phyloP scores from a whole-genome alignment of 2,113 vertebrate genomes.

The Nothobranchius kuhntae region DNA sequence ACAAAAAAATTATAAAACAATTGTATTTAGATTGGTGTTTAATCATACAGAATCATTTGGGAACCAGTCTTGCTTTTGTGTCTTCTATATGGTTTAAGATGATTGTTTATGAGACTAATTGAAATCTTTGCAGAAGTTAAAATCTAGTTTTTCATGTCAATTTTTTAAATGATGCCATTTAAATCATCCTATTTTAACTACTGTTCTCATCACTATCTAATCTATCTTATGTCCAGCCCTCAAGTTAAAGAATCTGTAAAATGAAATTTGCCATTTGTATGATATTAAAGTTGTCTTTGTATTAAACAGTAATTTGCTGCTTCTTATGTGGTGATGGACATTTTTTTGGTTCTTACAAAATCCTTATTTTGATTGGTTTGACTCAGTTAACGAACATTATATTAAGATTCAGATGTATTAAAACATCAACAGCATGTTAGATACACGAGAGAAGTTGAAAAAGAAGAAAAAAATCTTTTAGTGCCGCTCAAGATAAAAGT shows the following conservation, averaged over 20 bases:
- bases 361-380: too few relatives aligned
- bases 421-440: too few relatives aligned
- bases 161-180: background rate
- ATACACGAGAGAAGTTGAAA: too few relatives aligned
- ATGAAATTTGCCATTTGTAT: background rate
- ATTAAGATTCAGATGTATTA: too few relatives aligned
- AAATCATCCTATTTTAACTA: too few relatives aligned
- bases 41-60: too few relatives aligned
- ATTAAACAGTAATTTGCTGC: background rate
- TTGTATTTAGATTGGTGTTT: too few relatives aligned
- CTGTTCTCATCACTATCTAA: too few relatives aligned
- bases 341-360: conserved; percentile 34
- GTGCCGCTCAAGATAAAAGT: too few relatives aligned
- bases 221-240: background rate
- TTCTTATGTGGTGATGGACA: conserved; percentile 38
- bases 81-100: conserved; percentile 1
- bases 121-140: background rate
- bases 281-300: background rate
- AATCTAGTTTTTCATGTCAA: background rate
- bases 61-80: background rate
- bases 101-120: background rate
- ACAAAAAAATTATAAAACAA: too few relatives aligned
- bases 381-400: too few relatives aligned
- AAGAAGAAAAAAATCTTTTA: too few relatives aligned
- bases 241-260: background rate